phyloP scores from a whole-genome alignment of 2,797 vertebrate species.

The Toxotes lorentzi region DNA sequence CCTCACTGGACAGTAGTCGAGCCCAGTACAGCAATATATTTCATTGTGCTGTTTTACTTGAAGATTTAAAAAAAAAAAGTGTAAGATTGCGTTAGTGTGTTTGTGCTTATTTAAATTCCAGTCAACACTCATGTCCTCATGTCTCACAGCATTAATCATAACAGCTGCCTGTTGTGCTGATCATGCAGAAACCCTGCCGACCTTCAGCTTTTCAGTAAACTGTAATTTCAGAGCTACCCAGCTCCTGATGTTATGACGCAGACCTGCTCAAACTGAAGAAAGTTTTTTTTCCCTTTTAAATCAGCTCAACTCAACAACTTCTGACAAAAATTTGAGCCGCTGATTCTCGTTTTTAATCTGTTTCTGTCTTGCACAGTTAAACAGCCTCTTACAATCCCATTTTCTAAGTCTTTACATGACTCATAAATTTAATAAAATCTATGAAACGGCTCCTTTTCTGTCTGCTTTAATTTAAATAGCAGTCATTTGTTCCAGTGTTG shows the following conservation, averaged over 20 bases:
- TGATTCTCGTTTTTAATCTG: slow-evolving; percentile 16
- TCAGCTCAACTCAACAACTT: background rate
- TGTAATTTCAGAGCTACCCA: slow-evolving; percentile 17
- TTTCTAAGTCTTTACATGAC: slow-evolving; percentile 17
- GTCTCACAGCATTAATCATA: slow-evolving; percentile 61
- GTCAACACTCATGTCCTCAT: slow-evolving; percentile 36
- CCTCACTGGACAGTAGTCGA: background rate
- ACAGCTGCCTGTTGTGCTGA: slow-evolving; percentile 61
- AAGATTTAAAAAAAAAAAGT: too few relatives aligned
- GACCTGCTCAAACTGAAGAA: background rate
- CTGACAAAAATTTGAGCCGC: background rate
- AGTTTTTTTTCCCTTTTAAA: background rate
- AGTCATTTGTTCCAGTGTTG: slow-evolving; percentile 8
- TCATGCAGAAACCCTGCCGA: slow-evolving; percentile 43
- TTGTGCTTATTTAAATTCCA: slow-evolving; percentile 46
- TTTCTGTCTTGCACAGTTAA: slow-evolving; percentile 18
- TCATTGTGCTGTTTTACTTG: slow-evolving; percentile 6
- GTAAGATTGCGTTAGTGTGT: background rate
- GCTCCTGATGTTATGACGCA: background rate
- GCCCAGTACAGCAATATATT: background rate
- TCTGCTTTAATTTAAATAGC: slow-evolving; percentile 10
- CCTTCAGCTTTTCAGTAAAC: slow-evolving; percentile 45
- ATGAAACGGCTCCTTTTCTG: slow-evolving; percentile 4
- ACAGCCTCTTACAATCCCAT: slow-evolving; percentile 10
- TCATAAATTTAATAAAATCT: slow-evolving; percentile 31